These are phyloP conservation scores for Plebejus anna DNA, from an alignment of 2,888 invertebrate genomes.

Conservation along the genomic window DNA sequence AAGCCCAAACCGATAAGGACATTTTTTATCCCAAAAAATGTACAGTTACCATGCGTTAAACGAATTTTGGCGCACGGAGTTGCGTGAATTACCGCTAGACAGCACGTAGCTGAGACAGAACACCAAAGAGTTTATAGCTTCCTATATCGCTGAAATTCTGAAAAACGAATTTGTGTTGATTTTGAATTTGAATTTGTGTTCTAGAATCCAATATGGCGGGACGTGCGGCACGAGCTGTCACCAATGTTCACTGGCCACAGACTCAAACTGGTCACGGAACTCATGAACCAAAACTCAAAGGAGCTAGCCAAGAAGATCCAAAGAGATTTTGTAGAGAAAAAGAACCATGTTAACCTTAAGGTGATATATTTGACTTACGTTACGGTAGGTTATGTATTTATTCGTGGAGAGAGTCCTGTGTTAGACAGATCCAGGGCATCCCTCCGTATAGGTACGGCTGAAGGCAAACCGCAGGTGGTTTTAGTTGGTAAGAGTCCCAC, in stretches of 20 bases:
- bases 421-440: no score
- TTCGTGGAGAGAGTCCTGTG: no score
- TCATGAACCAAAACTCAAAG: slow-evolving; percentile 60
- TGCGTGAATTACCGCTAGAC: no score
- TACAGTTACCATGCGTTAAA: no score
- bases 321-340: slow-evolving; percentile 51
- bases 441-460: no score
- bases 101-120: neutral
- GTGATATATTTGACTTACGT: slow-evolving; percentile 40
- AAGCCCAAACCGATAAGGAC: no score
- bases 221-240: slow-evolving; percentile 54
- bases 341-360: slow-evolving; percentile 55
- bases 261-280: slow-evolving; percentile 51
- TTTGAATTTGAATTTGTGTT: slow-evolving; percentile 30
- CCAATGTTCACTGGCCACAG: slow-evolving; percentile 60
- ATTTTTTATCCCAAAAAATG: no score
- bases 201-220: slow-evolving; percentile 59
- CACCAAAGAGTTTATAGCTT: neutral
- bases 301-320: slow-evolving; percentile 56
- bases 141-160: neutral
- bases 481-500: no score
- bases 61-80: no score
- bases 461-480: no score
- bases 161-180: neutral
- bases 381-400: neutral